Percentiles rank a stretch among this genome's conserved stretches.
phyloP scores from a whole-genome alignment of 2,797 vertebrate genomes.

The Notoglanidium macrostoma region DNA sequence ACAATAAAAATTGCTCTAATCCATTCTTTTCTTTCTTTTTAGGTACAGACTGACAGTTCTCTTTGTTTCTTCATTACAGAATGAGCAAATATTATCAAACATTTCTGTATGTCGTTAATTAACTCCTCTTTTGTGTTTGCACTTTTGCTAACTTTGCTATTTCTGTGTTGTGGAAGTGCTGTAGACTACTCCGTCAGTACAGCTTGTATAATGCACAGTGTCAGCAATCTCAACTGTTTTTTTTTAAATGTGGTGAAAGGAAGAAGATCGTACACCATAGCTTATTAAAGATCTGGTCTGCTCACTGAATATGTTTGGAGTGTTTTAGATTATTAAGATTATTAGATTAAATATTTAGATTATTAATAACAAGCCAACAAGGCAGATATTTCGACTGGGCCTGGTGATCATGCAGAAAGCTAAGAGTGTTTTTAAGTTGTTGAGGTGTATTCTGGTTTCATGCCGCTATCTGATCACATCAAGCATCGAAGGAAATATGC shows the following conservation, averaged over 20 bases:
- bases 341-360: too few species aligned
- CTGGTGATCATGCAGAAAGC: background rate
- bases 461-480: background rate
- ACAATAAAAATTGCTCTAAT: background rate
- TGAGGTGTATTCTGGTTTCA: background rate
- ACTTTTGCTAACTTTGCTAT: background rate
- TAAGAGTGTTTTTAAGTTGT: background rate
- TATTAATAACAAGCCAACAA: background rate
- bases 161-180: background rate
- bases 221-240: background rate
- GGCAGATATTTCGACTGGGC: background rate
- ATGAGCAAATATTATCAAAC: background rate
- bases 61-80: background rate
- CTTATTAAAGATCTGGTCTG: background rate
- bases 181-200: background rate
- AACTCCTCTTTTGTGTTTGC: background rate
- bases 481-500: background rate
- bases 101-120: background rate
- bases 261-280: background rate
- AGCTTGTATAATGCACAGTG: background rate
- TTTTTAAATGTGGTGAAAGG: background rate
- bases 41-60: background rate
- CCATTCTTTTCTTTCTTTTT: background rate
- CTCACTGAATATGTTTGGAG: background rate
- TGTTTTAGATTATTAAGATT: background rate